Evolutionary conservation across 2,888 invertebrate species (phyloP).

Genomic region (Megastigmus dorsalis): DNA sequence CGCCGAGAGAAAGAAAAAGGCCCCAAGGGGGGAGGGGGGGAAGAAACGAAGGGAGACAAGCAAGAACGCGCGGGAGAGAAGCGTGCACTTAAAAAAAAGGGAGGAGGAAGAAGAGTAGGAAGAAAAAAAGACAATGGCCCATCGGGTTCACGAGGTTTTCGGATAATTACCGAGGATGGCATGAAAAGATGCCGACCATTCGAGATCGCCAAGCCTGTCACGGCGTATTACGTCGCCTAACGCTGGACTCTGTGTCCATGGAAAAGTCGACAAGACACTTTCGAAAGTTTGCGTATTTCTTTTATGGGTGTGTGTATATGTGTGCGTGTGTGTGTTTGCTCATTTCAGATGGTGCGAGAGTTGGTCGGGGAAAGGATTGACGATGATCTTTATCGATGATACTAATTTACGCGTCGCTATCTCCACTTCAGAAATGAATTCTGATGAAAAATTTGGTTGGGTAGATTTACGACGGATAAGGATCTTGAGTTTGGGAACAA

Average conservation of each 20-base stretch:
- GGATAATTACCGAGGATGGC: slow-evolving; percentile 70
- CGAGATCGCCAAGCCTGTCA: slow-evolving; percentile 64
- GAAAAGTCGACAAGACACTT: slow-evolving; percentile 45
- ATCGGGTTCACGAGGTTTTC: slow-evolving; percentile 60
- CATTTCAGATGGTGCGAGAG: no score
- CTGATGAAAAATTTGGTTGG: no score
- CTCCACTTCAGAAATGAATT: no score
- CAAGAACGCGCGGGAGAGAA: neutral
- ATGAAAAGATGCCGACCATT: slow-evolving; percentile 65
- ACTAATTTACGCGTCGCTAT: no score
- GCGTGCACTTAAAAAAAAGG: neutral
- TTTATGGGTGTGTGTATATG: no score
- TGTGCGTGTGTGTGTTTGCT: no score
- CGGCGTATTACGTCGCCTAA: slow-evolving; percentile 65
- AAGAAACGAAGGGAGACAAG: neutral
- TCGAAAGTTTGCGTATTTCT: slow-evolving; percentile 10
- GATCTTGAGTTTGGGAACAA: no score
- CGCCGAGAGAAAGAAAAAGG: neutral
- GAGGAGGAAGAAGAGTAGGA: no score
- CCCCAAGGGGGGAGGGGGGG: neutral
- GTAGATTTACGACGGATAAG: no score
- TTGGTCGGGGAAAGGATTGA: no score
- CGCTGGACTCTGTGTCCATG: slow-evolving; percentile 48
- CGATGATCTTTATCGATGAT: no score
- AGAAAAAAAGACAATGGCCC: slow-evolving; percentile 54